phyloP scores from a whole-genome alignment of 2,113 vertebrate species.

The Erythrocercus mccallii region DNA sequence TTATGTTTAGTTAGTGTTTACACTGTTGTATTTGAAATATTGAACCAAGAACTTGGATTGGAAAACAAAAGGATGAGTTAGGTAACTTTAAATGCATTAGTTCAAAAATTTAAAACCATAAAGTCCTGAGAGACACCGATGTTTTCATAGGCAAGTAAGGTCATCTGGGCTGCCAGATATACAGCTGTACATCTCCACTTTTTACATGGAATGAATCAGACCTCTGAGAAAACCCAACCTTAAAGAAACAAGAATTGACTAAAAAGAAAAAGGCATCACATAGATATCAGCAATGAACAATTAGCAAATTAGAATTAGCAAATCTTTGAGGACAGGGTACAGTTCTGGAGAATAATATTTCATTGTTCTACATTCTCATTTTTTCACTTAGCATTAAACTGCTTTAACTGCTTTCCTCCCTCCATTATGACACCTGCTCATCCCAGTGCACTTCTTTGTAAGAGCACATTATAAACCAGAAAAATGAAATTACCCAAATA shows the following conservation, averaged over 20 bases:
- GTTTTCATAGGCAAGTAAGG: not conserved
- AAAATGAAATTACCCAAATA: not conserved
- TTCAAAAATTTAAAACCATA: not conserved
- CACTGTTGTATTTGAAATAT: not conserved
- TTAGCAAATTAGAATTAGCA: not conserved
- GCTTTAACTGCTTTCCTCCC: not conserved
- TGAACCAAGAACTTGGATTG: not conserved
- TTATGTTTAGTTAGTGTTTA: not conserved
- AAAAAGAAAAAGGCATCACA: not conserved
- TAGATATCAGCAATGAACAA: not conserved
- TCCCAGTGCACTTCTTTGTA: not conserved
- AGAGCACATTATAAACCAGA: not conserved
- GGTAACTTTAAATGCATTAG: not conserved
- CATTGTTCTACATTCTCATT: not conserved
- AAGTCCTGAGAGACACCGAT: not conserved
- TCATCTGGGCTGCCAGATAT: not conserved
- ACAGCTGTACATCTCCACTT: not conserved
- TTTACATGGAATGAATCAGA: not conserved
- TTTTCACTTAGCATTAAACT: not conserved
- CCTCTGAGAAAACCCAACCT: not conserved
- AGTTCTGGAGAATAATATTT: not conserved
- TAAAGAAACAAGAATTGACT: not conserved
- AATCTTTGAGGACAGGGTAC: not conserved
- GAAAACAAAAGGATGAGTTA: not conserved
- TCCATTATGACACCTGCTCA: not conserved